phyloP scores from a whole-genome alignment of 2,113 vertebrate genomes.

The Falcunculus frontatus region DNA sequence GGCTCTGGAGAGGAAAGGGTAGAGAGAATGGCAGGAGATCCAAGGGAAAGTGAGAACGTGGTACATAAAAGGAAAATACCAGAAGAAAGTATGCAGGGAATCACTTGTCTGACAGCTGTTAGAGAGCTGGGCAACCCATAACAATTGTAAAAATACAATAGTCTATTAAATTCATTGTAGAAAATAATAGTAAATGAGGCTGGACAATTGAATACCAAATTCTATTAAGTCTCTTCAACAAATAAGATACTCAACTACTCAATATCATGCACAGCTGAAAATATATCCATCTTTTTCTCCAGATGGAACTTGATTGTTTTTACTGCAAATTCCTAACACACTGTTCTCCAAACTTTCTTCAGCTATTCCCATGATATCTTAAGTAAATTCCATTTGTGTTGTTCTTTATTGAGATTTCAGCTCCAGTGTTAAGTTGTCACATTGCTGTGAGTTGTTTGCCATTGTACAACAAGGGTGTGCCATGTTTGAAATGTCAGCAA shows the following conservation, averaged over 20 bases:
- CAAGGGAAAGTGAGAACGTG: background rate
- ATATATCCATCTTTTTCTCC: background rate
- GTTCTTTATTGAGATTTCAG: background rate
- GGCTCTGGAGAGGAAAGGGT: background rate
- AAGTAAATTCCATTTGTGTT: conserved; percentile 21
- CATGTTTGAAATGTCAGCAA: background rate
- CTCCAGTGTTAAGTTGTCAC: background rate
- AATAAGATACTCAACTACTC: background rate
- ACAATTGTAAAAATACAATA: background rate
- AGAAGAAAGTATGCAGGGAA: background rate
- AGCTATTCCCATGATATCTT: conserved; percentile 15
- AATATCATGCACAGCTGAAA: background rate
- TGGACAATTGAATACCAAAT: background rate
- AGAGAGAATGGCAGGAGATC: background rate
- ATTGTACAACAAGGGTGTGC: background rate
- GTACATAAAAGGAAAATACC: background rate
- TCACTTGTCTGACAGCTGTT: background rate
- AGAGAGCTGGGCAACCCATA: background rate
- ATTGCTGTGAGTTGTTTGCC: background rate
- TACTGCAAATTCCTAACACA: conserved; percentile 37
- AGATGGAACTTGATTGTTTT: conserved; percentile 25
- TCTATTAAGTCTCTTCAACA: background rate
- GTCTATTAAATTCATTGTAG: background rate
- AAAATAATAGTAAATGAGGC: background rate
- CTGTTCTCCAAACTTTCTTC: background rate